A percentile compares a stretch with the other conserved stretches of the same genome.
Evolutionary conservation across 1,140 invertebrate species (phyloP).

Genomic region (Drosophila arawakana): DNA sequence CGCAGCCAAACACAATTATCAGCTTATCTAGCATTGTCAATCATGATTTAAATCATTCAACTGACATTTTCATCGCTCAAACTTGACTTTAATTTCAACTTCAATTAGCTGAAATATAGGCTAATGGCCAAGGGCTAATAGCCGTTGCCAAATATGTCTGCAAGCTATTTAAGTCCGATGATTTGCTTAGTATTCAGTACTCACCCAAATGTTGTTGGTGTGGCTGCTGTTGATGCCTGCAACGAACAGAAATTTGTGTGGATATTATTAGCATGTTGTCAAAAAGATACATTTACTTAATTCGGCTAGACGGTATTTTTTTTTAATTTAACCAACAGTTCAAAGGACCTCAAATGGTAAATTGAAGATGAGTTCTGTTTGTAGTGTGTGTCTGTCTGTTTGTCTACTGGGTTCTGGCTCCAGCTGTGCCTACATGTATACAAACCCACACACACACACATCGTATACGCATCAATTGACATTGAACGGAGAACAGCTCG

Average conservation of each 20-base stretch:
- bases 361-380: constrained; percentile 4
- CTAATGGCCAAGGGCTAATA: constrained; percentile 16
- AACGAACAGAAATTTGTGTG: constrained; percentile 5
- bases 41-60: constrained; percentile 31
- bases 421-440: constrained; percentile 28
- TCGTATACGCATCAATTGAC: constrained; percentile 35
- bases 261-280: constrained; percentile 24
- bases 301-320: not conserved
- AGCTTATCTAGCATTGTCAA: constrained; percentile 38
- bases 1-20: constrained; percentile 45
- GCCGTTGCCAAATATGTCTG: constrained; percentile 11
- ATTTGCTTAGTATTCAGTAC: not conserved
- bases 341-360: constrained; percentile 20
- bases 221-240: constrained; percentile 5
- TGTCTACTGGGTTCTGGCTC: not conserved
- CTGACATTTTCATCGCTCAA: constrained; percentile 12
- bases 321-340: constrained; percentile 14
- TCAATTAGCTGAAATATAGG: not conserved
- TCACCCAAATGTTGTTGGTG: not conserved
- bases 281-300: constrained; percentile 2
- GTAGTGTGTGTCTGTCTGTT: constrained; percentile 2
- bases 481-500: constrained; percentile 48
- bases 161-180: not conserved
- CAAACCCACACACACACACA: constrained; percentile 10
- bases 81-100: constrained; percentile 19